Evolutionary conservation across 2,888 invertebrate genomes (phyloP).

Genomic region (Alitta virens): DNA sequence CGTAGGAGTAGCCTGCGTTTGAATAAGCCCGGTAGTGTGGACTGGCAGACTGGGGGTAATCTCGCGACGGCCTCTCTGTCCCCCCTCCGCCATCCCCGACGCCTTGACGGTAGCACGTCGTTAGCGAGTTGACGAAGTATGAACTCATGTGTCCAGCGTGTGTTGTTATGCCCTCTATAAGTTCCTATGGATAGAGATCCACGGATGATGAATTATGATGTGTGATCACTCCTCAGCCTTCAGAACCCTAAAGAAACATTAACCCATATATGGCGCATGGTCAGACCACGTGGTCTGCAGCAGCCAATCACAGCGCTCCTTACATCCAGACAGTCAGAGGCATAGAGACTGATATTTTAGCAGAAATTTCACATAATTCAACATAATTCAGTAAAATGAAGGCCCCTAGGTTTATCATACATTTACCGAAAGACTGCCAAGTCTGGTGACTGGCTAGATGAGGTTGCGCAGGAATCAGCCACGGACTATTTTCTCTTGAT

Average conservation of each 20-base stretch:
- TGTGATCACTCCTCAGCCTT: constrained; percentile 22
- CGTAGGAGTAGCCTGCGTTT: constrained; percentile 14
- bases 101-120: constrained; percentile 23
- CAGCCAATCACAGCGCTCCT: constrained; percentile 19
- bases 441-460: too few species aligned
- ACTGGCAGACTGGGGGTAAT: constrained; percentile 17
- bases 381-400: constrained; percentile 8
- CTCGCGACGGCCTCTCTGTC: constrained; percentile 1
- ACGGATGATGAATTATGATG: constrained; percentile 24
- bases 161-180: too few species aligned
- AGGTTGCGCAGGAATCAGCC: too few species aligned
- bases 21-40: constrained; percentile 9
- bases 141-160: constrained; percentile 21
- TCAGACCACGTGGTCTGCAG: constrained; percentile 19
- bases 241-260: constrained; percentile 30
- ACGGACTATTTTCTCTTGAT: too few species aligned
- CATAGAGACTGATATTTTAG: constrained; percentile 1
- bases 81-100: constrained; percentile 18
- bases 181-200: not conserved
- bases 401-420: not conserved
- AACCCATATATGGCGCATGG: constrained; percentile 27
- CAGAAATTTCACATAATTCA: constrained; percentile 9
- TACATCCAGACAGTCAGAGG: constrained; percentile 5
- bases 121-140: constrained; percentile 26
- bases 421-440: too few species aligned